Evolutionary conservation across 2,797 vertebrate species (phyloP), one percentile per base, ranked within the genome.

Genomic region (Phyllotis vaccarum): DNA sequence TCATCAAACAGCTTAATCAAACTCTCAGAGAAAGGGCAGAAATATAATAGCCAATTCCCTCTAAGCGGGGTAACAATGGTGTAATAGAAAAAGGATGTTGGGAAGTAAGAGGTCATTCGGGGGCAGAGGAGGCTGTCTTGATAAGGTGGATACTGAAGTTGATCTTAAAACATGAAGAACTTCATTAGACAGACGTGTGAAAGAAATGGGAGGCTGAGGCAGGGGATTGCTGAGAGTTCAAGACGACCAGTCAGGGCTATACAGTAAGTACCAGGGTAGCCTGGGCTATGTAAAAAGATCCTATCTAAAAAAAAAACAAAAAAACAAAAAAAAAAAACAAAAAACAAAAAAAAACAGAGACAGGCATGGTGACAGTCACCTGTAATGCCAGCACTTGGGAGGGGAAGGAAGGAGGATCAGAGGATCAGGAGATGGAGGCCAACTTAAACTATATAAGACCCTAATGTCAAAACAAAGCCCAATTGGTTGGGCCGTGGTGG

Each of bases 1-100:
- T 81, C 8, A 22, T 85, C 64, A 62, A 94, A 72, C 43, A 95
- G 52, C 72, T 75, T 70, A 58, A 76, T 60, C 49, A 60, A 74
- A 82, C 34, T 34, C 19, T 92, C 37, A 89, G 89, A 94, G 52
- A 76, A 89, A 88, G 12, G 14, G 34, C 58, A 94, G n/a, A 95
- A 72, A 94, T 54, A 78, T 24, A 66, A 27, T 37, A 66, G 46
- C n/a, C 21, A 74, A 37, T 54, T 37, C 14, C 34, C 43, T 86
- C 89, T 68, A 29, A 52, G 27, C 31, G 16, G 27, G 72, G 5
- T 29, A 16, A 54, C 66, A 13, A 60, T 52, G 82, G 40, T 62
- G 40, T 22, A 62, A 24, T 27, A 64, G 74, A 85, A 81, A 79
- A 31, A 82, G 78, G 49, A 2, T 2, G 17, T 8, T 83, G 46